phyloP scores from a whole-genome alignment of 2,797 vertebrate genomes.

The Liparis tanakae region DNA sequence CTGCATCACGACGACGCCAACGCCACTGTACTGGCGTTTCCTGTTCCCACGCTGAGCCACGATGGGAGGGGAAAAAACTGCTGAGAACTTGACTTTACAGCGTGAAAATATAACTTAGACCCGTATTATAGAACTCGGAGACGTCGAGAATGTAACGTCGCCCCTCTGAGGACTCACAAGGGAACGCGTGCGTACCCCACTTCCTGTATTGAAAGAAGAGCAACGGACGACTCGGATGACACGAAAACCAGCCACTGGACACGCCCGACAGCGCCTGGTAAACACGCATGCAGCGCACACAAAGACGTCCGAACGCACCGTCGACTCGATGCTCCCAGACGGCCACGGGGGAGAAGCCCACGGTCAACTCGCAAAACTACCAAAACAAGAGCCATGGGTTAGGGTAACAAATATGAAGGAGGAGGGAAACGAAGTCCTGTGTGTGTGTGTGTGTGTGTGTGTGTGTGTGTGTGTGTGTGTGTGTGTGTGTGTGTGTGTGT shows the following conservation, averaged over 20 bases:
- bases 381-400: slow-evolving; percentile 38
- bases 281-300: slow-evolving; percentile 53
- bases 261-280: slow-evolving; percentile 52
- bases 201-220: slow-evolving; percentile 8
- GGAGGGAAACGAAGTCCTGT: neutral
- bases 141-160: slow-evolving; percentile 71
- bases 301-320: slow-evolving; percentile 40
- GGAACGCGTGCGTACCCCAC: slow-evolving; percentile 14
- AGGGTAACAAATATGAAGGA: slow-evolving; percentile 9
- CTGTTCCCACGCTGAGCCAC: slow-evolving; percentile 75
- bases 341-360: slow-evolving; percentile 60
- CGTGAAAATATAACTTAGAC: slow-evolving; percentile 35
- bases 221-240: slow-evolving; percentile 31
- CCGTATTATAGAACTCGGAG: slow-evolving; percentile 61
- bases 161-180: slow-evolving; percentile 28
- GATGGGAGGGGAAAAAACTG: slow-evolving; percentile 27
- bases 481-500: slow-evolving; percentile 46
- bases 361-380: slow-evolving; percentile 30
- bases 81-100: slow-evolving; percentile 21
- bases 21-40: slow-evolving; percentile 41
- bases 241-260: slow-evolving; percentile 59
- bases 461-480: slow-evolving; percentile 29
- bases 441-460: slow-evolving; percentile 55
- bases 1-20: no score
- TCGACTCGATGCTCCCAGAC: slow-evolving; percentile 62